Conservation (phyloP, 2,888 invertebrate species). For the Megalurothrips usitatus region DNA sequence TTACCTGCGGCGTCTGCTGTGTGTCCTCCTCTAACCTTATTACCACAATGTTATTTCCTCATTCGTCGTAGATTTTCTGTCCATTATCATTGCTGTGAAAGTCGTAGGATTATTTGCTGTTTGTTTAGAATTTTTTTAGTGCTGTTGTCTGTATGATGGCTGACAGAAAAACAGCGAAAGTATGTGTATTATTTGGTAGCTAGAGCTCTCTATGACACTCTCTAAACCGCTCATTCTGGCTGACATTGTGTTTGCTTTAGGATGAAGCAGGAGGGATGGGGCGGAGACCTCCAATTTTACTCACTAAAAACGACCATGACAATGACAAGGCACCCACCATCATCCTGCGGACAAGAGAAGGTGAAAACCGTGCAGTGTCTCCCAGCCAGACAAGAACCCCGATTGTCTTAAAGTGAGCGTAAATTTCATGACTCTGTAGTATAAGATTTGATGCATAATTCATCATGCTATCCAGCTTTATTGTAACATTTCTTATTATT, state of each 20-base stretch:
- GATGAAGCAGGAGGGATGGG: neutral
- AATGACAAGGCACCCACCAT: constrained; percentile 54
- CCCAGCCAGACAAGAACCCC: constrained; percentile 50
- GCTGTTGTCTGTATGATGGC: neutral
- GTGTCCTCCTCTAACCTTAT: neutral
- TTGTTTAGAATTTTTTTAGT: too few relatives aligned
- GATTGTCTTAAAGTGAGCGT: constrained; percentile 32
- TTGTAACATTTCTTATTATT: constrained; percentile 44
- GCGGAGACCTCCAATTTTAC: neutral
- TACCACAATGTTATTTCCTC: neutral
- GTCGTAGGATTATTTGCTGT: too few relatives aligned
- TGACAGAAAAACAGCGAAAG: neutral
- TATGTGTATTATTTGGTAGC: neutral
- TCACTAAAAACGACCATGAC: constrained; percentile 28
- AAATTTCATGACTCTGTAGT: neutral
- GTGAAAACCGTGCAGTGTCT: constrained; percentile 56
- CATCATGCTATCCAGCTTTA: constrained; percentile 37
- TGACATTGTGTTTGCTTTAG: neutral
- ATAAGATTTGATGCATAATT: neutral
- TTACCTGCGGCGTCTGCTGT: neutral
- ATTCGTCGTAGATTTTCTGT: neutral
- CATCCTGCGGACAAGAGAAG: constrained; percentile 63
- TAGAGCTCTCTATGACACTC: too few relatives aligned
- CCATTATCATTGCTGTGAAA: too few relatives aligned
- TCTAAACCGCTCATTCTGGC: neutral